Evolutionary conservation across 2,888 invertebrate genomes (phyloP), one percentile per base, ranked within the genome.

Genomic region (Mongoloraphidia duomilia): DNA sequence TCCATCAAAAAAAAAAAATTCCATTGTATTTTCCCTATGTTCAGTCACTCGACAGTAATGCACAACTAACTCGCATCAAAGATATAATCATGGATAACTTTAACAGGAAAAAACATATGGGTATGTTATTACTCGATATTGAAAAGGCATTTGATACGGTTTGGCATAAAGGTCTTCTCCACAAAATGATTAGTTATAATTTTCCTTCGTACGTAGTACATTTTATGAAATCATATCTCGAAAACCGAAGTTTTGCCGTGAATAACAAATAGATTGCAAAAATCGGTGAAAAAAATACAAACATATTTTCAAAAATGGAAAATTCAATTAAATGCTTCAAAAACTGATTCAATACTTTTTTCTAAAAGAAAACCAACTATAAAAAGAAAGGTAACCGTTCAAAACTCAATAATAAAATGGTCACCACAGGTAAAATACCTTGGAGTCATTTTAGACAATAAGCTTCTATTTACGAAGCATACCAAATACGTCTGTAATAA

Each of bases 141-240:
- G 57, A 57, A 40, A 56, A 57, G 46, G 60, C 60, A 2, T 62
- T 62, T 45, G 58, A 61, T 48, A 52, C 55, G 4, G 57, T 61
- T 8, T 60, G 59, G 57, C 59, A 60, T 40, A 41, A 54, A 3
- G 58, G 56, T 2, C 53, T 59, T 2, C 34, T 56, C 9, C 47
- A 44, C 43, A 57, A 55, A 51, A 51, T 60, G 8, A 46, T 44
- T 37, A 44, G 46, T 34, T 46, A 35, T 33, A 46, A 52, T n/a
- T 46, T 56, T 38, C 56, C 57, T 39, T 34, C 33, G 13, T 45
- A 56, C 36, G 47, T 52, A 34, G 49, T 57, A 1, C 49, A 53
- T 49, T 47, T 58, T 5, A 46, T 61, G 1, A 39, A 43, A n/a
- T 48, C 51, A 11, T 60, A 56, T 40, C 47, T 60, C 2, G 12